phyloP scores from a whole-genome alignment of 2,113 vertebrate genomes.

The Athene noctua region DNA sequence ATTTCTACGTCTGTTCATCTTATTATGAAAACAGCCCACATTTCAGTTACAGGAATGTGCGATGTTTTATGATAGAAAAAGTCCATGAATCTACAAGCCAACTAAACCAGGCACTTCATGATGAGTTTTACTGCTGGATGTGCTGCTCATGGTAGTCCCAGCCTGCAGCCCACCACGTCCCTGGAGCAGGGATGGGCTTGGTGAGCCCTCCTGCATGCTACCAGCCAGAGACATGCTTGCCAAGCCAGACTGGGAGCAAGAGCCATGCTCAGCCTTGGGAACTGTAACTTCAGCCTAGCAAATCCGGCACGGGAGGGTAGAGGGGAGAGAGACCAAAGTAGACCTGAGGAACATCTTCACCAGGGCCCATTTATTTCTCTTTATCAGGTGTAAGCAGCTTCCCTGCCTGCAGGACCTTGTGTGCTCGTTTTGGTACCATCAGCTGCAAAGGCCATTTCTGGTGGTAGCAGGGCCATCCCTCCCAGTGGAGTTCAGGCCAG shows the following conservation, averaged over 20 bases:
- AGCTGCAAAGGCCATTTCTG: neutral
- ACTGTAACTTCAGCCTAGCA: neutral
- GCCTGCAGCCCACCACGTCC: neutral
- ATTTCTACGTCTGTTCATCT: neutral
- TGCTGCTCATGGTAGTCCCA: neutral
- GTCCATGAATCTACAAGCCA: neutral
- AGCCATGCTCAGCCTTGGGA: neutral
- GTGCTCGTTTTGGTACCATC: neutral
- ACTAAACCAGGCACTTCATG: neutral
- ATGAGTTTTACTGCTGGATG: neutral
- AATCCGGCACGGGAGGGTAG: neutral
- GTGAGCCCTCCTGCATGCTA: neutral
- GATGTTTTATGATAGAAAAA: neutral
- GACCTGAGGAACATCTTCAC: neutral
- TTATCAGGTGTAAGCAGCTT: neutral
- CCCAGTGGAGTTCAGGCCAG: neutral
- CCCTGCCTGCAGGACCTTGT: neutral
- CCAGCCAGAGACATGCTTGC: neutral
- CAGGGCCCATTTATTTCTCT: neutral
- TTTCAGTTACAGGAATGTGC: neutral
- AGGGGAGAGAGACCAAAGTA: neutral
- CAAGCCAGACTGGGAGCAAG: neutral
- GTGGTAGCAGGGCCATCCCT: neutral
- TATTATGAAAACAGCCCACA: neutral
- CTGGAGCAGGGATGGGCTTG: neutral